Base-by-base conservation (phyloP, 2,888 invertebrate genomes). In the Leptopilina syphax region DNA sequence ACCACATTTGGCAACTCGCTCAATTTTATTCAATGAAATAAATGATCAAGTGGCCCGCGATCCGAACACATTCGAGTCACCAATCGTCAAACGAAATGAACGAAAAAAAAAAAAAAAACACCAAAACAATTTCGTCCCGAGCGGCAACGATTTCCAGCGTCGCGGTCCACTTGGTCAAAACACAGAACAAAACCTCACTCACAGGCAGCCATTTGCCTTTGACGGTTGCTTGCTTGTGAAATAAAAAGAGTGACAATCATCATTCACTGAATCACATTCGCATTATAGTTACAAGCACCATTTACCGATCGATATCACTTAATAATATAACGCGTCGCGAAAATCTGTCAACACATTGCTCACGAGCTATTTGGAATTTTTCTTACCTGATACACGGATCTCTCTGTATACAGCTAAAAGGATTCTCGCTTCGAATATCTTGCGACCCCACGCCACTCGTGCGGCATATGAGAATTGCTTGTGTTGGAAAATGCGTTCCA, bases 371-470 rank as follows among this genome's bases (percentile, higher is more conserved):
- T 93, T 93, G 92, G 93, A 89, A 50, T 93, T 90, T 90, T 93
- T 93, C 94, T 94, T 94, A 94, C 94, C 94, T 94, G 92, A 90
- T 92, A 50, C 92, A 91, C 92, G 73, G 73, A 57, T 92, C 92
- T 88, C 50, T 50, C 50, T 50, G 50, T 92, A 93, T 93, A 93
- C 93, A 92, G 93, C 93, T 93, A 93, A 93, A 90, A 93, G 93
- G 92, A 91, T 92, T 91, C 93, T 93, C 93, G 93, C 93, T 94
- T 93, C 93, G 93, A 94, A 93, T 93, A 93, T 93, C 92, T 50
- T 50, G 92, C 92, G 93, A 93, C 93, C 94, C 94, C 94, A 94
- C 94, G 94, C 94, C 93, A 94, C 93, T 94, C 93, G 93, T 93
- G 93, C 93, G 93, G 93, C 93, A 93, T 93, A 93, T 93, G 93